These are phyloP conservation scores for Vanessa atalanta DNA, from an alignment of 1,140 invertebrate species.

Conservation along the genomic window DNA sequence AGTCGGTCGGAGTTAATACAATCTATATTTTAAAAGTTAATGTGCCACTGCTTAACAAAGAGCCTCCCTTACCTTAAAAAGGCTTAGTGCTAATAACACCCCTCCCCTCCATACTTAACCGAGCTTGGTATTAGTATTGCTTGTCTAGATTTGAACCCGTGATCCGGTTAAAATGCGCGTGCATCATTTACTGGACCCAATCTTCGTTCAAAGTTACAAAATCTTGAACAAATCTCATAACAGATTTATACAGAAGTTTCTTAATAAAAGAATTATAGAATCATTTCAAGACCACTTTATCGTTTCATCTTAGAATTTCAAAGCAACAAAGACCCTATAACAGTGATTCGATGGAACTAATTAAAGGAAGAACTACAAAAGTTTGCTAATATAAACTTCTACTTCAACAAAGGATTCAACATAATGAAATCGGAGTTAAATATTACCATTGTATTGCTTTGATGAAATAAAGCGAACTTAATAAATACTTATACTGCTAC, in stretches of 20 bases:
- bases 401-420: not conserved
- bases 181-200: not conserved
- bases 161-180: no score
- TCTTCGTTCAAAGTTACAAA: no score
- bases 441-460: not conserved
- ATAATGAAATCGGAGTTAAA: not conserved
- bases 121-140: no score
- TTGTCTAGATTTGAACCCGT: no score
- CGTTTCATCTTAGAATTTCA: not conserved
- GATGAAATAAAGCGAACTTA: not conserved
- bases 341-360: not conserved
- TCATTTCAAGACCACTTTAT: not conserved
- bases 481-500: not conserved
- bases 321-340: not conserved
- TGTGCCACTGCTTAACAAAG: no score
- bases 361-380: constrained; percentile 2
- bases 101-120: no score
- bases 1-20: no score
- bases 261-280: not conserved
- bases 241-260: not conserved
- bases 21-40: no score
- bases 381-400: not conserved
- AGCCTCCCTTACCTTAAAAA: no score
- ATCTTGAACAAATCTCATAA: not conserved
- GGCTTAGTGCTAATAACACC: no score